A percentile compares a stretch with the other conserved stretches of the same genome.
Evolutionary conservation across 2,888 invertebrate genomes (phyloP).

Genomic region (Amiota minor): DNA sequence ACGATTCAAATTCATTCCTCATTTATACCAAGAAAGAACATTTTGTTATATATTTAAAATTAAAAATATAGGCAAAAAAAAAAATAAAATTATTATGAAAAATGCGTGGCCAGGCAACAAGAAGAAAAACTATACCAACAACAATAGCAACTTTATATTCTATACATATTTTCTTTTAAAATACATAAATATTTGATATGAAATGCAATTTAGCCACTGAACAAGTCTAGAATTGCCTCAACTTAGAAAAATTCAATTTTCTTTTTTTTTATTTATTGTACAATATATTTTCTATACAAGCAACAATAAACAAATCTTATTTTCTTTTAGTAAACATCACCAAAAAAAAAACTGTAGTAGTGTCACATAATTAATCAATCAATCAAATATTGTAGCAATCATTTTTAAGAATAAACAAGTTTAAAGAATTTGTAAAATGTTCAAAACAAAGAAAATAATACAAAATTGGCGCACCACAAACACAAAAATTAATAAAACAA

Average conservation of each 20-base stretch:
- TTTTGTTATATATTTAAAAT: constrained; percentile 27
- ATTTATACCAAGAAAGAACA: constrained; percentile 36
- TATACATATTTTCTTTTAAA: constrained; percentile 14
- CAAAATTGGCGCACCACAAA: constrained; percentile 17
- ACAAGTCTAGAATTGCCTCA: not conserved
- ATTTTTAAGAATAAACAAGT: not conserved
- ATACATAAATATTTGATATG: not conserved
- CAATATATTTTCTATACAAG: constrained; percentile 44
- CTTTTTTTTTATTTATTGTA: constrained; percentile 47
- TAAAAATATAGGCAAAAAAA: not conserved
- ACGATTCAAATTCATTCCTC: constrained; percentile 3
- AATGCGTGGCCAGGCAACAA: constrained; percentile 74
- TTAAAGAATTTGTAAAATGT: not conserved
- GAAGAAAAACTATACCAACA: not conserved
- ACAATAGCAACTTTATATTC: not conserved
- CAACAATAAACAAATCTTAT: constrained; percentile 4
- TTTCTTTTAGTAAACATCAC: constrained; percentile 9
- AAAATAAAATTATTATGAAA: constrained; percentile 41
- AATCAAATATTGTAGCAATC: constrained; percentile 4
- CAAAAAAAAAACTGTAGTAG: not conserved
- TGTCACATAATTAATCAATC: not conserved
- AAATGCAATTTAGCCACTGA: constrained; percentile 36
- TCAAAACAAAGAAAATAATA: not conserved
- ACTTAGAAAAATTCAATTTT: constrained; percentile 33
- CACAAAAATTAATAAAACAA: not conserved